Evolutionary conservation across 2,888 invertebrate species (phyloP), one percentile per base, ranked within the genome.

Genomic region (Gari tellinella): DNA sequence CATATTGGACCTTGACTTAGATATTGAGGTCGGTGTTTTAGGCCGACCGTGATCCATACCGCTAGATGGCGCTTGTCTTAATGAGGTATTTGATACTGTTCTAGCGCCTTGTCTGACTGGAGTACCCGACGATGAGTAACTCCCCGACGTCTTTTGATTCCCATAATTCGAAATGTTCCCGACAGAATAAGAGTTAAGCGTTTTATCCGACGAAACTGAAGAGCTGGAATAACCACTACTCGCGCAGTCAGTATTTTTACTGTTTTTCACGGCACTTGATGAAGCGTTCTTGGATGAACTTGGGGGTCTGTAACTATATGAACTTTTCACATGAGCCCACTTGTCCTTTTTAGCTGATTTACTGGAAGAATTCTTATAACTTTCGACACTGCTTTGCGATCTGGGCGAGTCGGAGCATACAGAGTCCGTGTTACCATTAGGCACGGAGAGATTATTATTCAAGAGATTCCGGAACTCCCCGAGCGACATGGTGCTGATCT

Each of bases 401-500:
- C 84, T 66, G 0, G 85, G 84, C 0, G 83, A 83, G n/a, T 84
- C 83, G 1, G 75, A 64, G 64, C 81, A 80, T 45, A 81, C 81
- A 5, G 81, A 81, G 38, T 56, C 75, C 12, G 73, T 63, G 40
- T 74, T 70, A 14, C 81, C 79, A 37, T 76, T 82, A 0, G 86
- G 86, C 14, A 84, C 84, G 1, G 87, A 80, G 1, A 88, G 70
- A 17, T 80, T 65, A 72, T 74, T 85, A 66, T 85, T 86, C 25
- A 89, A 72, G 48, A 89, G 81, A 26, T 83, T 86, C 55, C 84
- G 84, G 65, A 89, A 89, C 66, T 89, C 88, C 5, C 84, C 82
- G 57, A 89, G 57, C 1, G 89, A 87, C 89, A 89, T 88, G 14
- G 88, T 89, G 73, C 84, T 87, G 48, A 89, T 87, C 62, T 86